Conservation (phyloP, 2,113 vertebrate genomes). For the Nestor notabilis region DNA sequence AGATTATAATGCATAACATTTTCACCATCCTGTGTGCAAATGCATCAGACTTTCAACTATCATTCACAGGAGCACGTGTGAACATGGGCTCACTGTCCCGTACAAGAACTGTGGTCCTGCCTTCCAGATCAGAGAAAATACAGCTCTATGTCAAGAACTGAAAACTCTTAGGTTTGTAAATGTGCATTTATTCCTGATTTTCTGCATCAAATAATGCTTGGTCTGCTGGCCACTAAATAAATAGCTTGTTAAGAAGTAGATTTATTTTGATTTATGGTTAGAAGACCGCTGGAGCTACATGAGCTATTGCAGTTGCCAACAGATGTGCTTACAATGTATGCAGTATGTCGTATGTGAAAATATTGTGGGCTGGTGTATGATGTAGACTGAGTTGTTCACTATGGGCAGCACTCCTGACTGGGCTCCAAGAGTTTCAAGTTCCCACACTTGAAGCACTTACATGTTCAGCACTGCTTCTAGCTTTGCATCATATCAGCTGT, state of each 20-base stretch:
- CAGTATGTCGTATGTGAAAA: not conserved
- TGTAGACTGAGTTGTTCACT: rapidly evolving
- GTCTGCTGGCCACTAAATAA: not conserved
- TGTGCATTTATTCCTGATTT: not conserved
- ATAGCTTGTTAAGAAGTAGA: not conserved
- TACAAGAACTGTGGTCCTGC: not conserved
- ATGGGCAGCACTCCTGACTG: not conserved
- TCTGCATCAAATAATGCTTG: not conserved
- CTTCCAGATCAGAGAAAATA: not conserved
- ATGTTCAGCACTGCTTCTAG: not conserved
- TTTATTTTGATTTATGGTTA: not conserved
- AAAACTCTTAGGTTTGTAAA: not conserved
- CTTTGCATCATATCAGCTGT: rapidly evolving
- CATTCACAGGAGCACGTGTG: not conserved
- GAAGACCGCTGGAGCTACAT: not conserved
- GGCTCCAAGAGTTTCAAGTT: not conserved
- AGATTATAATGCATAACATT: not conserved
- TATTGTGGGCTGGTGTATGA: not conserved
- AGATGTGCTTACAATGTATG: not conserved
- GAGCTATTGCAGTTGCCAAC: not conserved
- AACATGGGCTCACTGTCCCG: not conserved
- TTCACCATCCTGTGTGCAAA: not conserved
- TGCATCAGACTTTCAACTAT: not conserved
- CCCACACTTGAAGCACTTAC: not conserved
- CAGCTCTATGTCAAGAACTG: not conserved